Evolutionary conservation across 92 coral and sea anemone genomes (phyloP).

Genomic region (Parazoanthus swiftii): DNA sequence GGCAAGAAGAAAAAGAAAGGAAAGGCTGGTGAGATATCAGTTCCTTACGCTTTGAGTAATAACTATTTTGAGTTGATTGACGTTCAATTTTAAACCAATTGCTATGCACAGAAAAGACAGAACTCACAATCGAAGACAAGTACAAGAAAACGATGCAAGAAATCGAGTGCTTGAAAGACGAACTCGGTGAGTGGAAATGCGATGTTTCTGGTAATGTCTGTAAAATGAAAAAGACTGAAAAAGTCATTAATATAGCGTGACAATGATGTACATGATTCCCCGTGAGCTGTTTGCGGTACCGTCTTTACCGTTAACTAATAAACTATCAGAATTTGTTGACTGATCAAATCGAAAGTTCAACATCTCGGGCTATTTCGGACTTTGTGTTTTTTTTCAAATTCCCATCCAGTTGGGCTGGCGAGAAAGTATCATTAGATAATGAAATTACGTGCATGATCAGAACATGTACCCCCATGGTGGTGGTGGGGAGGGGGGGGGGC

Average conservation of each 20-base stretch:
- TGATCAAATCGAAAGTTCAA: too few relatives aligned
- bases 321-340: too few relatives aligned
- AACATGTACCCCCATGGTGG: too few relatives aligned
- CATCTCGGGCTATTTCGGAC: too few relatives aligned
- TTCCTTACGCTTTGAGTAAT: neutral
- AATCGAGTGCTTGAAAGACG: slow-evolving; percentile 91
- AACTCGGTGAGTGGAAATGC: slow-evolving; percentile 73
- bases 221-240: neutral
- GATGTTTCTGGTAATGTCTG: neutral
- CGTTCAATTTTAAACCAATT: neutral
- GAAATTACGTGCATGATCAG: too few relatives aligned
- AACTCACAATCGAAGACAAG: slow-evolving; percentile 95
- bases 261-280: too few relatives aligned
- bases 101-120: slow-evolving; percentile 73
- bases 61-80: neutral
- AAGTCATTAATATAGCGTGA: neutral
- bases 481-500: too few relatives aligned
- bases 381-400: too few relatives aligned
- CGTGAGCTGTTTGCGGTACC: neutral
- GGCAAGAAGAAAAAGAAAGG: slow-evolving; percentile 98
- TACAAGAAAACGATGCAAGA: slow-evolving; percentile 95
- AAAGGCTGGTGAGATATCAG: slow-evolving; percentile 69
- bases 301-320: too few relatives aligned
- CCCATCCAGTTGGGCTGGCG: too few relatives aligned
- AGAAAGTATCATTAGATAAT: too few relatives aligned